Conservation (phyloP, 2,797 vertebrate species). For the Semotilus atromaculatus region DNA sequence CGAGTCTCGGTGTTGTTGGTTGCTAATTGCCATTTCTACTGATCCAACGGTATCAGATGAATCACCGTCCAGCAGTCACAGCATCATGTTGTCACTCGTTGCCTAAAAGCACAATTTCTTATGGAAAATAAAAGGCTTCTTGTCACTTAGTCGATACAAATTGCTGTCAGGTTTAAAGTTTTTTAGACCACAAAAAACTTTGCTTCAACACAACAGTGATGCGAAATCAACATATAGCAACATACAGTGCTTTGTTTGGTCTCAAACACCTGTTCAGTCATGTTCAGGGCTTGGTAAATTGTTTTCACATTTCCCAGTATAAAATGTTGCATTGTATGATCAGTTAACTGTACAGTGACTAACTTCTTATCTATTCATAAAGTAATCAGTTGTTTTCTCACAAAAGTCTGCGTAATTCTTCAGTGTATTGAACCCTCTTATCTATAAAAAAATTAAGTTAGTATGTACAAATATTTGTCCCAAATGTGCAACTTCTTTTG, state of each 20-base stretch:
- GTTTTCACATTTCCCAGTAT: constrained; percentile 14
- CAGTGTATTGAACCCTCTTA: not conserved
- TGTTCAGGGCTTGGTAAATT: constrained; percentile 5
- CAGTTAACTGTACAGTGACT: constrained; percentile 16
- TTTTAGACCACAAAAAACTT: not conserved
- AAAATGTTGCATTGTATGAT: not conserved
- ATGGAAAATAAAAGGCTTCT: not conserved
- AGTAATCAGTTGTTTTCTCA: not conserved
- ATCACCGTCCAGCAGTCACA: not conserved
- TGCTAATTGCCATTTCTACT: not conserved
- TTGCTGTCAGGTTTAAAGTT: not conserved
- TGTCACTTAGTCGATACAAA: not conserved
- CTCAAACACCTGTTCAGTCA: constrained; percentile 13
- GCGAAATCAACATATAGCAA: not conserved
- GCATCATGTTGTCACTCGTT: not conserved
- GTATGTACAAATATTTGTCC: not conserved
- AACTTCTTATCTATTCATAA: not conserved
- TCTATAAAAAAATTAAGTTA: not conserved
- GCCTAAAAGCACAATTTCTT: not conserved
- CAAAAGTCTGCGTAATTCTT: not conserved
- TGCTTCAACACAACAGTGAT: not conserved
- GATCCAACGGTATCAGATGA: not conserved
- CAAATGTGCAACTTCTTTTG: not conserved
- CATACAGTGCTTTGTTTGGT: not conserved
- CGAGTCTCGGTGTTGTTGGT: not conserved